Conservation (phyloP, 2,888 invertebrate species). For the Steromphala cineraria region DNA sequence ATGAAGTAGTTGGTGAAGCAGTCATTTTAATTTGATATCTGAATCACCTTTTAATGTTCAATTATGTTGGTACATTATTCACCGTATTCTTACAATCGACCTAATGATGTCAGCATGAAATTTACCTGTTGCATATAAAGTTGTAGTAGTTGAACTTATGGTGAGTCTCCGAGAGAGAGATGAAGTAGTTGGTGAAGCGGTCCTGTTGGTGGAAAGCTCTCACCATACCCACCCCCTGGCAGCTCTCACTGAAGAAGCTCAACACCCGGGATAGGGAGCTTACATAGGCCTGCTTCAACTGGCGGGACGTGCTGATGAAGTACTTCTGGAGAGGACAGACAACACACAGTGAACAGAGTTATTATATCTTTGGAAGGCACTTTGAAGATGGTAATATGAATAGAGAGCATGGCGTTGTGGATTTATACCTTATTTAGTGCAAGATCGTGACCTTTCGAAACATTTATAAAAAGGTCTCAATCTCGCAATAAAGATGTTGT, state of each 20-base stretch:
- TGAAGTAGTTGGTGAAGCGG: not conserved
- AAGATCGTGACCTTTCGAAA: too few relatives aligned
- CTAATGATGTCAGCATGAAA: too few relatives aligned
- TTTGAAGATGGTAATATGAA: too few relatives aligned
- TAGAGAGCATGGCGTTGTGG: too few relatives aligned
- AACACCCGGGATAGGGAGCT: not conserved
- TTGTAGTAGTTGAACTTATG: not conserved
- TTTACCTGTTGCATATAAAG: not conserved
- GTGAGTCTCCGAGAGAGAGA: not conserved
- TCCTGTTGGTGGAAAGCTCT: not conserved
- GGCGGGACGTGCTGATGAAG: constrained; percentile 8
- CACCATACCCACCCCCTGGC: not conserved
- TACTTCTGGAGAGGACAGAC: not conserved
- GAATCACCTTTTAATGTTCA: too few relatives aligned
- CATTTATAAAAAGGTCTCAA: too few relatives aligned
- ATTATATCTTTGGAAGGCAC: too few relatives aligned
- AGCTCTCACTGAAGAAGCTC: constrained; percentile 7
- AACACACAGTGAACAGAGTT: too few relatives aligned
- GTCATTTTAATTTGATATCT: not conserved
- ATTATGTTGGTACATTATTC: too few relatives aligned
- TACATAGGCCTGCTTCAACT: not conserved
- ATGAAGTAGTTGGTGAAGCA: not conserved
- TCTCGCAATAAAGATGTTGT: too few relatives aligned
- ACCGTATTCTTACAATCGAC: too few relatives aligned
- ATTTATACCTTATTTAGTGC: too few relatives aligned